phyloP scores from a whole-genome alignment of 2,797 vertebrate genomes.

The Macrochelys suwanniensis region DNA sequence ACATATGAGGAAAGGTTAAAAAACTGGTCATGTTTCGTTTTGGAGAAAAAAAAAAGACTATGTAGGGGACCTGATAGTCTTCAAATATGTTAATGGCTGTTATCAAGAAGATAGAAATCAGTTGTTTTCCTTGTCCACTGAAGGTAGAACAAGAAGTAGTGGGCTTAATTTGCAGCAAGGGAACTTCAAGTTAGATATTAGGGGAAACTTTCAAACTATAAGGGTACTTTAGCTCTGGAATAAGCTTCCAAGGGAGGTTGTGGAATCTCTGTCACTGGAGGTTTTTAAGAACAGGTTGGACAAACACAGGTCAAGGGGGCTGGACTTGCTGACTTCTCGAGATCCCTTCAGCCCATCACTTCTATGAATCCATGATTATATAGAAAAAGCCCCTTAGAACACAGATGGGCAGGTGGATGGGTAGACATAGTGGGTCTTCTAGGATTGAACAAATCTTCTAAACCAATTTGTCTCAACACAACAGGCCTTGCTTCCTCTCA shows the following conservation, averaged over 20 bases:
- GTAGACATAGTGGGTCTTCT: background rate
- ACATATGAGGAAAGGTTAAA: background rate
- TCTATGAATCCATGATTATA: background rate
- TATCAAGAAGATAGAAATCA: background rate
- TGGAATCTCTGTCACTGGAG: background rate
- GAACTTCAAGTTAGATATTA: background rate
- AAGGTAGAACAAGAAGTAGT: background rate
- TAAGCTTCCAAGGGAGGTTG: background rate
- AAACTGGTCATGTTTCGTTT: too few relatives aligned
- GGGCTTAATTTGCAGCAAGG: background rate
- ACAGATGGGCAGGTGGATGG: background rate
- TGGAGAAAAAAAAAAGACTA: too few relatives aligned
- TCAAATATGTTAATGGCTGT: background rate
- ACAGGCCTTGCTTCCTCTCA: background rate
- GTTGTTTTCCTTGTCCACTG: background rate
- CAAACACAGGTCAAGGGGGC: background rate
- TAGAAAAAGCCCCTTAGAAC: background rate
- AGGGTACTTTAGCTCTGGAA: background rate
- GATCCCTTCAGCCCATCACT: background rate
- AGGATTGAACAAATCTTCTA: background rate
- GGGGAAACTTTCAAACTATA: background rate
- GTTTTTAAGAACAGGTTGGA: background rate
- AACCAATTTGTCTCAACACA: background rate
- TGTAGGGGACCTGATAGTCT: too few relatives aligned
- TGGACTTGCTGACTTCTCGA: background rate